phyloP scores from a whole-genome alignment of 2,113 vertebrate species.

The Leptosomus discolor region DNA sequence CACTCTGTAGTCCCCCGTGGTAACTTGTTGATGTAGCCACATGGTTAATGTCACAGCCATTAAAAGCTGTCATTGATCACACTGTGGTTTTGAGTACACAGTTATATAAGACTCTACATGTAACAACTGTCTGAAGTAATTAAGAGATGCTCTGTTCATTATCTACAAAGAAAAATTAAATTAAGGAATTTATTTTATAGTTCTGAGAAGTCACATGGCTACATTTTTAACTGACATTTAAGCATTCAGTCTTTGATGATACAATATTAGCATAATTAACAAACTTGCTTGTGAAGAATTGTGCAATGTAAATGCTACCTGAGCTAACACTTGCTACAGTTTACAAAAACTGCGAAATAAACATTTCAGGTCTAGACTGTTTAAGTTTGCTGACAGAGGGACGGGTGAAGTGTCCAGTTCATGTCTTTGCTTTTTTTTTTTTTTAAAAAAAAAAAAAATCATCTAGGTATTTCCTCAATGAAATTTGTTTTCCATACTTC shows the following conservation, averaged over 20 bases:
- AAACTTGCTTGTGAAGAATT: background rate
- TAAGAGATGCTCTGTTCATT: too few species aligned
- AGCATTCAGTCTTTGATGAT: background rate
- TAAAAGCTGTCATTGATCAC: background rate
- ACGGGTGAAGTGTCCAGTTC: background rate
- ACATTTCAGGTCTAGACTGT: background rate
- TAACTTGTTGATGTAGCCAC: background rate
- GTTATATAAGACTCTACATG: background rate
- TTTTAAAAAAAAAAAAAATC: background rate
- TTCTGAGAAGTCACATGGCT: background rate
- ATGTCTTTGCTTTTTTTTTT: background rate
- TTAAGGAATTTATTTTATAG: background rate
- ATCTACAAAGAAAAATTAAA: background rate
- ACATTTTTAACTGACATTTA: background rate
- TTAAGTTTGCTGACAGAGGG: background rate
- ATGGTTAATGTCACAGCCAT: background rate
- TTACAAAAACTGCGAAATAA: background rate
- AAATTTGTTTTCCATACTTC: background rate
- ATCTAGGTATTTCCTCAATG: background rate
- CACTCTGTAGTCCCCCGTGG: background rate
- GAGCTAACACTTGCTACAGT: background rate
- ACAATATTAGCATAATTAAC: background rate
- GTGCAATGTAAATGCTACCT: background rate
- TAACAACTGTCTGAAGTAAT: background rate
- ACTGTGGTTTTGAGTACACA: background rate